Evolutionary conservation across 1,140 invertebrate species (phyloP).

Genomic region (Drosophila nebulosa): DNA sequence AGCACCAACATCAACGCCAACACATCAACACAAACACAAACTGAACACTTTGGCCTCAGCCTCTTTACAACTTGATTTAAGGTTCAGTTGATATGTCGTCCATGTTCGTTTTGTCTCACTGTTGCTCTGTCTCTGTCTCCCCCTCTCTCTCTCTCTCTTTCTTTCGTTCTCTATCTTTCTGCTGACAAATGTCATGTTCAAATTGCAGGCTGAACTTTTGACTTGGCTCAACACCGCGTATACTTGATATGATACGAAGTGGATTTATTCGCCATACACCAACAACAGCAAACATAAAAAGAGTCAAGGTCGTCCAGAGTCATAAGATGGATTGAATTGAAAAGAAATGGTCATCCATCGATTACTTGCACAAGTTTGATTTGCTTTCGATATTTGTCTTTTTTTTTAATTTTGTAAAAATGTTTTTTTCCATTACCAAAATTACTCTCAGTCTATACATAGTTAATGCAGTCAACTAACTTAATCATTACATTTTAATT

Average conservation of each 20-base stretch:
- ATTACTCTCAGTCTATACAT: background rate
- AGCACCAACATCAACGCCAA: background rate
- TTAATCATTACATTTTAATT: background rate
- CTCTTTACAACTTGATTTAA: constrained; percentile 76
- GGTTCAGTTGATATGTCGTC: constrained; percentile 71
- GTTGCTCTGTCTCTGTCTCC: background rate
- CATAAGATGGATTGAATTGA: constrained; percentile 1
- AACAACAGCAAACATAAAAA: background rate
- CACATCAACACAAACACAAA: constrained; percentile 1
- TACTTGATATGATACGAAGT: constrained; percentile 54
- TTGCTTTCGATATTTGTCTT: background rate
- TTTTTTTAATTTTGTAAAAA: background rate
- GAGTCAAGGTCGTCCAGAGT: constrained; percentile 48
- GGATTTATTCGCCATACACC: constrained; percentile 25
- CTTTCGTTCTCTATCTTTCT: constrained; percentile 39
- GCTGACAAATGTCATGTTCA: constrained; percentile 75
- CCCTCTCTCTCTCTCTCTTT: constrained; percentile 4
- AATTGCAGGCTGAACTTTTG: constrained; percentile 72
- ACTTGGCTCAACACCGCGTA: constrained; percentile 52
- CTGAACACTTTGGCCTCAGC: constrained; percentile 54
- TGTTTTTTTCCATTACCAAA: background rate
- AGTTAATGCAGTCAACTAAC: background rate
- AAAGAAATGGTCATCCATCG: background rate
- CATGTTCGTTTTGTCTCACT: constrained; percentile 16
- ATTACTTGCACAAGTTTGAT: background rate